phyloP scores from a whole-genome alignment of 1,140 invertebrate genomes.

The Lepidostoma basale region DNA sequence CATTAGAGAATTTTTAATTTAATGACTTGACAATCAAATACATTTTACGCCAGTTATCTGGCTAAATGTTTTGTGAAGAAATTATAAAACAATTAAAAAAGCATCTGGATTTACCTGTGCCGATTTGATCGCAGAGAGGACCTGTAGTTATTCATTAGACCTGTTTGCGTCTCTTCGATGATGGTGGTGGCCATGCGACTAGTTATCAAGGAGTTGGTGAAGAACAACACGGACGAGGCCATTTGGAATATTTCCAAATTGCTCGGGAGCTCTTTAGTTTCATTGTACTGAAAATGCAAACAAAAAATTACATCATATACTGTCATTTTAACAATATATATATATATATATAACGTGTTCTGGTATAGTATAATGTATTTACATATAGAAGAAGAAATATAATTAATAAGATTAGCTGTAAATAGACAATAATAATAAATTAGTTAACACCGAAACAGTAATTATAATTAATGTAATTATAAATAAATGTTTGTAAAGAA shows the following conservation, averaged over 20 bases:
- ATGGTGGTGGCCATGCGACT: conserved; percentile 49
- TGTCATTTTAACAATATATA: not conserved
- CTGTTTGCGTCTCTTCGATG: conserved; percentile 50
- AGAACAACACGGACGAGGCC: conserved; percentile 52
- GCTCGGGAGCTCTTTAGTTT: conserved; percentile 43
- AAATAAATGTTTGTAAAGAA: no score
- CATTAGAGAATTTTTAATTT: not conserved
- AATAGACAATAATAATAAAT: no score
- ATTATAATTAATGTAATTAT: no score
- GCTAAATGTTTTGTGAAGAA: not conserved
- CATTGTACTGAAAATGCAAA: conserved; percentile 47
- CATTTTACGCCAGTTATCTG: no score
- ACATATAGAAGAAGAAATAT: no score
- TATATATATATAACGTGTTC: not conserved
- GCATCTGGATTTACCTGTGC: conserved; percentile 33
- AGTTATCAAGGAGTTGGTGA: conserved; percentile 52
- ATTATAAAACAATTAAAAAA: not conserved
- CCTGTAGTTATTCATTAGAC: conserved; percentile 28
- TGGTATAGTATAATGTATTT: not conserved
- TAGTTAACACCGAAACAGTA: no score
- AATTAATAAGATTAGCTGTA: no score
- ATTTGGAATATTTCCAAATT: conserved; percentile 49
- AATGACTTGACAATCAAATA: not conserved
- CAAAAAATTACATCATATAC: not conserved
- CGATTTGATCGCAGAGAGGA: conserved; percentile 37